phyloP scores from a whole-genome alignment of 2,888 invertebrate genomes.

The Didymodactylos carnosus region DNA sequence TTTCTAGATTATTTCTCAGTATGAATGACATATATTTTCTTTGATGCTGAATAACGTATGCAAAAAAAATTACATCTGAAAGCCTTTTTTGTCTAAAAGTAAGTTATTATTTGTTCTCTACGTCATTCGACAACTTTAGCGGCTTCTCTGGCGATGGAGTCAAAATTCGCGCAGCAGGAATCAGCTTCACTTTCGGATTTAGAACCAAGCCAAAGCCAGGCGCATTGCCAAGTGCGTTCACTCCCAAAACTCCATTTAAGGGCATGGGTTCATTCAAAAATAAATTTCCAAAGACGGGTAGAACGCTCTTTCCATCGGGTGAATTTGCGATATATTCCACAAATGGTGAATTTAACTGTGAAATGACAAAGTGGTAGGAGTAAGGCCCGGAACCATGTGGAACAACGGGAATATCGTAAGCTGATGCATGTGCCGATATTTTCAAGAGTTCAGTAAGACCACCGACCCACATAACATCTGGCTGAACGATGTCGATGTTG shows the following conservation, averaged over 20 bases:
- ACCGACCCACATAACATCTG: constrained; percentile 31
- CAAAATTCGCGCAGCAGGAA: too few species aligned
- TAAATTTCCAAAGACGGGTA: constrained; percentile 28
- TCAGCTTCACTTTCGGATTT: too few species aligned
- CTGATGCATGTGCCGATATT: constrained; percentile 27
- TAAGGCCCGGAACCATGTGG: constrained; percentile 30
- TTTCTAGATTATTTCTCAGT: too few species aligned
- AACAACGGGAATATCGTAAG: constrained; percentile 24
- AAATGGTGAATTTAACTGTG: constrained; percentile 27
- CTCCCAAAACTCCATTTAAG: constrained; percentile 24
- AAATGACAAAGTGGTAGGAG: constrained; percentile 29
- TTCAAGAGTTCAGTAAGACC: constrained; percentile 28
- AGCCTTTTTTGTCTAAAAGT: too few species aligned
- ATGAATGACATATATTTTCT: too few species aligned
- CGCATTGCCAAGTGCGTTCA: constrained; percentile 23
- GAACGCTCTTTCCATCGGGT: constrained; percentile 23
- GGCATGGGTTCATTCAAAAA: constrained; percentile 29
- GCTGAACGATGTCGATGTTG: constrained; percentile 28
- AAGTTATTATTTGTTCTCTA: too few species aligned
- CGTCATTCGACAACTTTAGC: too few species aligned
- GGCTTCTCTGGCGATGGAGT: too few species aligned
- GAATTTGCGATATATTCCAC: constrained; percentile 29
- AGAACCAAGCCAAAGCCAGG: constrained; percentile 29
- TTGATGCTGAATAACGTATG: too few species aligned
- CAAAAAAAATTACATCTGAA: too few species aligned